phyloP scores from a whole-genome alignment of 1,140 invertebrate genomes.

The Hyles vespertilio region DNA sequence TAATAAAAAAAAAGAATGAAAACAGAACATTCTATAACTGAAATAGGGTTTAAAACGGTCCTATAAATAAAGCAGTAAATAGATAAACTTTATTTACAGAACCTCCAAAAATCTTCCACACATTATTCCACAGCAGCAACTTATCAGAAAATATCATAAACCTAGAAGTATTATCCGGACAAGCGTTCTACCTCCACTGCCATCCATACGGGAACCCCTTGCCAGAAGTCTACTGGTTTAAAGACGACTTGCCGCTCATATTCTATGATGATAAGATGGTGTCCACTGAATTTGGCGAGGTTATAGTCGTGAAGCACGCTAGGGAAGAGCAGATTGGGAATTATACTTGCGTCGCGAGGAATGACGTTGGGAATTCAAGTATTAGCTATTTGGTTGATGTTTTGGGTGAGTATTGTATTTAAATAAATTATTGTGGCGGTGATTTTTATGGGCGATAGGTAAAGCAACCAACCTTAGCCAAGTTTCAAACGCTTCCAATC shows the following conservation, averaged over 20 bases:
- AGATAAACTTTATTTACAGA: conserved; percentile 33
- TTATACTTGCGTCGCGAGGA: conserved; percentile 67
- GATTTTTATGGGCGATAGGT: too few relatives aligned
- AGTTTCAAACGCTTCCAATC: too few relatives aligned
- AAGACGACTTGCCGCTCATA: conserved; percentile 44
- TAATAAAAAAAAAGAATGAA: too few relatives aligned
- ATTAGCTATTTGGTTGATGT: conserved; percentile 57
- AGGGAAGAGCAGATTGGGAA: conserved; percentile 50
- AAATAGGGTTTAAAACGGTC: too few relatives aligned
- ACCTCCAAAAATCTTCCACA: conserved; percentile 56
- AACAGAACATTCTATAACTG: too few relatives aligned
- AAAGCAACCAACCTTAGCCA: too few relatives aligned
- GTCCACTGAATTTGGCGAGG: conserved; percentile 51
- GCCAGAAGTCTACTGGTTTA: conserved; percentile 68
- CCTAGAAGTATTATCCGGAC: conserved; percentile 52
- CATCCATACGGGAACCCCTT: conserved; percentile 57
- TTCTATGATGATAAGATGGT: conserved; percentile 60
- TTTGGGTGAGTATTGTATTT: conserved; percentile 42
- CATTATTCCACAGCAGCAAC: conserved; percentile 38
- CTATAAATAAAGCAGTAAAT: too few relatives aligned
- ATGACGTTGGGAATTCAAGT: conserved; percentile 51
- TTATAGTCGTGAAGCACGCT: conserved; percentile 39
- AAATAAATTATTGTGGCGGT: not conserved
- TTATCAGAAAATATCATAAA: conserved; percentile 26
- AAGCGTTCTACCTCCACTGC: conserved; percentile 61